Conservation (phyloP, 2,888 invertebrate species). For the Tenthredo livida region DNA sequence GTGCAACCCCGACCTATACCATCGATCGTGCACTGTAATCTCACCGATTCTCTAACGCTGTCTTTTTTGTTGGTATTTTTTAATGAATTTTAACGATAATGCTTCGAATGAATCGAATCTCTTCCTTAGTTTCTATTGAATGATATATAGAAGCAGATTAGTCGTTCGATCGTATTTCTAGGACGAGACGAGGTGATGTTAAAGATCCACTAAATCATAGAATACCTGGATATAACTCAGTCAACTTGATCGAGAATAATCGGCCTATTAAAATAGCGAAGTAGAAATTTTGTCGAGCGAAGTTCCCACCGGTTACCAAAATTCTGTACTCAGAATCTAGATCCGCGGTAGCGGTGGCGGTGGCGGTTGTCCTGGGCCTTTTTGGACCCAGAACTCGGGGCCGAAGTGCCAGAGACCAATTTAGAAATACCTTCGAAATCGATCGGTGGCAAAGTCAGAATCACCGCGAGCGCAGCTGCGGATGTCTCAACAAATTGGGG, state of each 20-base stretch:
- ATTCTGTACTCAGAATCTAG: constrained; percentile 63
- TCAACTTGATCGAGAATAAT: constrained; percentile 51
- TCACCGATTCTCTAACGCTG: background rate
- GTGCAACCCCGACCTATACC: background rate
- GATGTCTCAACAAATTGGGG: constrained; percentile 70
- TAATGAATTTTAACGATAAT: background rate
- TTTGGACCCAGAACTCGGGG: background rate
- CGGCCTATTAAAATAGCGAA: constrained; percentile 68
- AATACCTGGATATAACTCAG: constrained; percentile 34
- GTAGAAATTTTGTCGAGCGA: constrained; percentile 18
- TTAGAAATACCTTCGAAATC: constrained; percentile 71
- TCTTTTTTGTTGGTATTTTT: background rate
- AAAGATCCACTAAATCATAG: constrained; percentile 25
- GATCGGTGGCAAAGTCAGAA: constrained; percentile 60
- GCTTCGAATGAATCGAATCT: background rate
- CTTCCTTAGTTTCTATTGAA: background rate
- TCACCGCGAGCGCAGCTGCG: constrained; percentile 53
- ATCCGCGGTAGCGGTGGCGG: constrained; percentile 58
- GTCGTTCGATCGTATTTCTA: background rate
- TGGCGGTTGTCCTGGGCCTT: constrained; percentile 58
- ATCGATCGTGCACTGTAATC: background rate
- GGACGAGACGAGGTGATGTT: background rate
- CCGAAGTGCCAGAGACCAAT: constrained; percentile 65
- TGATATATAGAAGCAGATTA: background rate
- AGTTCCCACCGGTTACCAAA: constrained; percentile 42